Conservation (phyloP, 30 jellyfish, hydroid and myxozoan species). For the Sanderia malayensis region DNA sequence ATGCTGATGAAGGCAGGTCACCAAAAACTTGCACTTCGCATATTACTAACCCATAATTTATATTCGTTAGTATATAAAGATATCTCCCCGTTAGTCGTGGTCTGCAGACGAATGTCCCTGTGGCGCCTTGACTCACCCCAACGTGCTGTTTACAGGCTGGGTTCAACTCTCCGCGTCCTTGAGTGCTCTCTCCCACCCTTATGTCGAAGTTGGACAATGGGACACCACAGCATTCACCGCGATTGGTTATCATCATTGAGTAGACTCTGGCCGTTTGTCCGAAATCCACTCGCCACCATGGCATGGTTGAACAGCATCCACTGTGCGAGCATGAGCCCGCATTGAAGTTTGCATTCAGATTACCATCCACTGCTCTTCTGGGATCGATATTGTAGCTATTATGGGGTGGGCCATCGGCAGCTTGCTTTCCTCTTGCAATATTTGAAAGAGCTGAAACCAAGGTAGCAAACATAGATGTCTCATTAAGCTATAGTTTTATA, state of each 20-base stretch:
- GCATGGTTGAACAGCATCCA: constrained; percentile 12
- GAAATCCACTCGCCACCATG: constrained; percentile 65
- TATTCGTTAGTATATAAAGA: constrained; percentile 4
- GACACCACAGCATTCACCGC: constrained; percentile 35
- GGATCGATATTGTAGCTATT: background rate
- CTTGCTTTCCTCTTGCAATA: constrained; percentile 41
- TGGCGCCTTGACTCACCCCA: constrained; percentile 25
- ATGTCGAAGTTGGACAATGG: constrained; percentile 23
- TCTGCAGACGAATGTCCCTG: constrained; percentile 12
- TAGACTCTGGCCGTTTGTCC: constrained; percentile 34
- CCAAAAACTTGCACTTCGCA: constrained; percentile 26
- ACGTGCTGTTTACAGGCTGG: background rate
- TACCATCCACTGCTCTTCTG: constrained; percentile 47
- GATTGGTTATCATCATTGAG: constrained; percentile 38
- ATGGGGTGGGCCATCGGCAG: background rate
- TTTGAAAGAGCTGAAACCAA: constrained; percentile 2
- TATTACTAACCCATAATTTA: background rate
- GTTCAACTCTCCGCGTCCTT: constrained; percentile 12
- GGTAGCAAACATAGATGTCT: background rate
- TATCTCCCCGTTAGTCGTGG: constrained; percentile 36
- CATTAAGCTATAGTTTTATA: too few species aligned
- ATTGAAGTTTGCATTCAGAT: background rate
- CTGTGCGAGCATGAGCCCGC: constrained; percentile 40
- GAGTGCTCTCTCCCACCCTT: constrained; percentile 6
- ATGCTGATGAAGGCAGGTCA: constrained; percentile 26